Percentiles rank a stretch among this genome's conserved stretches.
phyloP scores from a whole-genome alignment of 2,797 vertebrate species.

The Uromys caudimaculatus region DNA sequence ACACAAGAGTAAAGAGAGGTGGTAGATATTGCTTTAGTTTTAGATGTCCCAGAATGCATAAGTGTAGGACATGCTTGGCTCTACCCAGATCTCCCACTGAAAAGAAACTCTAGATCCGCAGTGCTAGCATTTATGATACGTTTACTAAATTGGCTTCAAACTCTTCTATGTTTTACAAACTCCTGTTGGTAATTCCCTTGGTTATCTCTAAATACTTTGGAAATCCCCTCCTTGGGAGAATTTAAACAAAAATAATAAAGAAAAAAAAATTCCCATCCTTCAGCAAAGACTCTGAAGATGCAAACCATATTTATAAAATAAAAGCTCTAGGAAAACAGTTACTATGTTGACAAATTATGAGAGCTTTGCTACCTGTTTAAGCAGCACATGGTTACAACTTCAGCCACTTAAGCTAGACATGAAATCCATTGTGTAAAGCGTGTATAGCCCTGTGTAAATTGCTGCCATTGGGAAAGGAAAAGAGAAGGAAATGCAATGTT shows the following conservation, averaged over 20 bases:
- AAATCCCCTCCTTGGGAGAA: not conserved
- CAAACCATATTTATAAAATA: not conserved
- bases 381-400: not conserved
- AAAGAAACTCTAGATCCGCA: not conserved
- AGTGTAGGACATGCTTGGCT: not conserved
- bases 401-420: not conserved
- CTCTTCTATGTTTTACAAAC: not conserved
- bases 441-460: not conserved
- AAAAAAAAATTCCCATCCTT: not conserved
- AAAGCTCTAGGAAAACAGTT: not conserved
- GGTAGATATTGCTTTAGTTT: not conserved
- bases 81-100: not conserved
- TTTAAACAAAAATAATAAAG: not conserved
- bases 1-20: not conserved
- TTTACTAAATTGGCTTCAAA: not conserved
- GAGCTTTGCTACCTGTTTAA: not conserved
- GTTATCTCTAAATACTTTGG: not conserved
- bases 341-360: not conserved
- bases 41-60: rapidly evolving
- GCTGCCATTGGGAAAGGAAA: not conserved
- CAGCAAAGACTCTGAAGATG: not conserved
- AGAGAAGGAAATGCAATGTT: not conserved
- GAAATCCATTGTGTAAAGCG: not conserved
- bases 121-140: not conserved
- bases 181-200: not conserved